Base-by-base conservation (phyloP, 1,140 invertebrate genomes). In the Trichoplusia ni region DNA sequence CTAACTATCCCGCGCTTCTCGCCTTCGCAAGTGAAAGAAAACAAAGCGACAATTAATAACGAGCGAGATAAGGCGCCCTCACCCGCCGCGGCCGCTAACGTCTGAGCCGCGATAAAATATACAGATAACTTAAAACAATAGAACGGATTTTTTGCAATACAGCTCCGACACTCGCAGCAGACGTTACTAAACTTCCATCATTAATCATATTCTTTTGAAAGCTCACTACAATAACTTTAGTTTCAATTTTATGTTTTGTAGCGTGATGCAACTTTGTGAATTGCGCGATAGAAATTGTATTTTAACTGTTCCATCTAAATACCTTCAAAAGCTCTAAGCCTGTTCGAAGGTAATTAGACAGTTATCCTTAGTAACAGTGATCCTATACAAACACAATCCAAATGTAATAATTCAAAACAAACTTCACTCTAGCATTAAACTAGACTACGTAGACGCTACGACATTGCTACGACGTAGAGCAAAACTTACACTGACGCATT, bases 131-230 rank as follows among this genome's bases (percentile, higher is more conserved):
- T 2, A 4, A n/a, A n/a, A 18, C 14, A 33, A n/a, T 11, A 21
- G 0, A 35, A 44, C 23, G 9, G 16, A 19, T 8, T 51, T 33
- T 54, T 54, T 38, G 29, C n/a, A 14, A 47, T 38, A 37, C 31
- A 54, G 25, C 31, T 38, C 31, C 37, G 38, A 54, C 31, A 54
- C 23, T 21, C 29, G 35, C 9, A 54, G 51, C 51, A 23, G 51
- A 5, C 19, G 51, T 11, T 23, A 18, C 9, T 18, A 54, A 54
- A 54, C 31, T 54, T 54, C 14, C 19, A 38, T 54, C 51, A 38
- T 54, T 54, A 54, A 54, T 54, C 51, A 54, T 54, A 54, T 54
- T 54, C 51, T 54, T 54, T 23, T 54, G 33, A 54, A 54, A 54
- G 51, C 33, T 19, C 23, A 54, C 51, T 37, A 54, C 23, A 54